These are phyloP conservation scores for Copidosoma floridanum DNA, from an alignment of 1,140 invertebrate species.

Conservation along the genomic window DNA sequence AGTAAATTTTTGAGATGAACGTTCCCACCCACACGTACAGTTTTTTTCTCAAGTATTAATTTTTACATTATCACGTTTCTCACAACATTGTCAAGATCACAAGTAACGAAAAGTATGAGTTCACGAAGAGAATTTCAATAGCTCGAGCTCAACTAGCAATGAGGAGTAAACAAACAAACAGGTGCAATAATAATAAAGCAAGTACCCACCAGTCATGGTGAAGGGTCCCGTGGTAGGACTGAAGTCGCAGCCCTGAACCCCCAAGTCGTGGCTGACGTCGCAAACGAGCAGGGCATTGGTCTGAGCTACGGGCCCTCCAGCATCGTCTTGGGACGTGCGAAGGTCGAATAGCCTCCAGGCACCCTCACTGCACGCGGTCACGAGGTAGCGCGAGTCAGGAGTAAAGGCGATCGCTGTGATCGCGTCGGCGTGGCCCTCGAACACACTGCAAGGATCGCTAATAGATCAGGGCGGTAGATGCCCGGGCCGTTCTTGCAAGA, in stretches of 20 bases:
- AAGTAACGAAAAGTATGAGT: too few relatives aligned
- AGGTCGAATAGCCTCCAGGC: slow-evolving; percentile 56
- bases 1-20: too few relatives aligned
- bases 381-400: slow-evolving; percentile 64
- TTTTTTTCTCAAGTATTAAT: too few relatives aligned
- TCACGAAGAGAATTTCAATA: too few relatives aligned
- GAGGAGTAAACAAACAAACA: too few relatives aligned
- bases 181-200: too few relatives aligned
- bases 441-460: slow-evolving; percentile 43
- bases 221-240: slow-evolving; percentile 54
- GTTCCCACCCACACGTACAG: too few relatives aligned
- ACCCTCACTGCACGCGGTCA: slow-evolving; percentile 66
- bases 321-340: not conserved
- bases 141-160: too few relatives aligned
- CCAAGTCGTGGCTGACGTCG: slow-evolving; percentile 70
- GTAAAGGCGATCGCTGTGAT: slow-evolving; percentile 65
- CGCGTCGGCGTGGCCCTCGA: slow-evolving; percentile 60
- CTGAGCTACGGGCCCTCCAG: too few relatives aligned
- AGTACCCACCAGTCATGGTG: slow-evolving; percentile 40
- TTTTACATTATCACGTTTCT: too few relatives aligned
- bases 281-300: slow-evolving; percentile 37
- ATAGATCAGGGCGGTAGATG: not conserved
- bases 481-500: not conserved
- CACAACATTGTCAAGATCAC: too few relatives aligned
- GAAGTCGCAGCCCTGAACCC: slow-evolving; percentile 68